A percentile compares a stretch with the other conserved stretches of the same genome.
Conservation (phyloP, 2,113 vertebrate genomes). For the Sinocyclocheilus maitianheensis region DNA sequence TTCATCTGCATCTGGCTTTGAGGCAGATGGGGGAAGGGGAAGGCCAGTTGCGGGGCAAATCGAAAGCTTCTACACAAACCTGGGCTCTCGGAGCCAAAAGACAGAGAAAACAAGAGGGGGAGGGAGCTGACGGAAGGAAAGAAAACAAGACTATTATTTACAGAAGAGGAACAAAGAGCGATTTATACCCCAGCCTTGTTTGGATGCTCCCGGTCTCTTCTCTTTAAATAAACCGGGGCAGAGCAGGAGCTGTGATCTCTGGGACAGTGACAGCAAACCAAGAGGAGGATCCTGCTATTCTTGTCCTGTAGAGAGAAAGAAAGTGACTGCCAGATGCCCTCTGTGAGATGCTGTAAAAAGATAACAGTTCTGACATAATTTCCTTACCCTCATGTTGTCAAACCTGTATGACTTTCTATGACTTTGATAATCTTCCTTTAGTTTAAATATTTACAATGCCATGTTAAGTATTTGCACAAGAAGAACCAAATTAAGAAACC, state of each 20-base stretch:
- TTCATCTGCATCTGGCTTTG: constrained; percentile 77
- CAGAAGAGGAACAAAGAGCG: constrained; percentile 63
- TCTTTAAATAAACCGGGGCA: constrained; percentile 14
- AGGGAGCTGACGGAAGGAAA: constrained; percentile 64
- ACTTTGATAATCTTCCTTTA: too few relatives aligned
- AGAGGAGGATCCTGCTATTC: too few relatives aligned
- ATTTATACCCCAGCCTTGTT: constrained; percentile 49
- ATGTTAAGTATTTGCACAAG: too few relatives aligned
- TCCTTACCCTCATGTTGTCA: too few relatives aligned
- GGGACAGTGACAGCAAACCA: not conserved
- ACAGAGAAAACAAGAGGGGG: constrained; percentile 49
- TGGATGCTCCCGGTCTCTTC: constrained; percentile 37
- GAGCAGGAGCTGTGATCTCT: constrained; percentile 36
- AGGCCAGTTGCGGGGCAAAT: constrained; percentile 57
- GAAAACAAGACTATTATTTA: constrained; percentile 69
- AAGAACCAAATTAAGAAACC: too few relatives aligned
- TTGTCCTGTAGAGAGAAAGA: too few relatives aligned
- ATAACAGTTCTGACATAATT: too few relatives aligned
- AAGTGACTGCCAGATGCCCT: too few relatives aligned
- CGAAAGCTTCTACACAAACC: constrained; percentile 68
- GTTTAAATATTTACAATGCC: too few relatives aligned
- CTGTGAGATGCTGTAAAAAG: too few relatives aligned
- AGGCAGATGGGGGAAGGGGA: constrained; percentile 71
- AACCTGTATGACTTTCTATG: too few relatives aligned
- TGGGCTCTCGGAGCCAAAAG: constrained; percentile 66